Conservation (phyloP, 2,888 invertebrate species). For the Caenorhabditis sp. region DNA sequence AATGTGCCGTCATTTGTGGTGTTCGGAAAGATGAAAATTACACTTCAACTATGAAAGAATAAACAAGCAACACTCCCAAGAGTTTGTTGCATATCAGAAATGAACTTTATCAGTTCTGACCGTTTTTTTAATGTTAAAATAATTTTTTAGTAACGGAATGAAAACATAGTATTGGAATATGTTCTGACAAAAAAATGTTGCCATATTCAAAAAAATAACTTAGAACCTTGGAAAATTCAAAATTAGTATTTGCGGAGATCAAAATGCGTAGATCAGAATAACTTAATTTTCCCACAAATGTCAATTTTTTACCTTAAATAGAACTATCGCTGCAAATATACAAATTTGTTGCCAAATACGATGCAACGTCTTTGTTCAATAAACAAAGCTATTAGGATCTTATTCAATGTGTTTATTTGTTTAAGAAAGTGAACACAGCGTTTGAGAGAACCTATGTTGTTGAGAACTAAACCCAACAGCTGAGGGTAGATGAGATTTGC, state of each 20-base stretch:
- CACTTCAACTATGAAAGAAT: background rate
- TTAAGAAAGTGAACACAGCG: background rate
- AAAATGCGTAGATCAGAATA: no score
- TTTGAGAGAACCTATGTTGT: background rate
- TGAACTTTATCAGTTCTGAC: no score
- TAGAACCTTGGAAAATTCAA: no score
- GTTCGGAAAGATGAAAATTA: conserved; percentile 11
- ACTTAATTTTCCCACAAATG: no score
- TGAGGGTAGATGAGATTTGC: no score
- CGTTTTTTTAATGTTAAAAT: no score
- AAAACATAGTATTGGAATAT: no score
- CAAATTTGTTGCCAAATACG: background rate
- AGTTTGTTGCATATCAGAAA: conserved; percentile 7
- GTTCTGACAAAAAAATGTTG: no score
- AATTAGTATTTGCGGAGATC: no score
- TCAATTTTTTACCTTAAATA: no score
- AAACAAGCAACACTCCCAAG: background rate
- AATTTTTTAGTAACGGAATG: no score
- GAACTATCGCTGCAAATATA: background rate
- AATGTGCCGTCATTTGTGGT: conserved; percentile 35
- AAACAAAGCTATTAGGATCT: background rate
- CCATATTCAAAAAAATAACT: no score
- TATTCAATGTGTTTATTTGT: background rate
- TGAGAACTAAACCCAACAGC: background rate
- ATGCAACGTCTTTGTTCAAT: background rate